Percentiles rank a stretch among this genome's conserved stretches.
Evolutionary conservation across 2,888 invertebrate species (phyloP).

Genomic region (Pollenia angustigena): DNA sequence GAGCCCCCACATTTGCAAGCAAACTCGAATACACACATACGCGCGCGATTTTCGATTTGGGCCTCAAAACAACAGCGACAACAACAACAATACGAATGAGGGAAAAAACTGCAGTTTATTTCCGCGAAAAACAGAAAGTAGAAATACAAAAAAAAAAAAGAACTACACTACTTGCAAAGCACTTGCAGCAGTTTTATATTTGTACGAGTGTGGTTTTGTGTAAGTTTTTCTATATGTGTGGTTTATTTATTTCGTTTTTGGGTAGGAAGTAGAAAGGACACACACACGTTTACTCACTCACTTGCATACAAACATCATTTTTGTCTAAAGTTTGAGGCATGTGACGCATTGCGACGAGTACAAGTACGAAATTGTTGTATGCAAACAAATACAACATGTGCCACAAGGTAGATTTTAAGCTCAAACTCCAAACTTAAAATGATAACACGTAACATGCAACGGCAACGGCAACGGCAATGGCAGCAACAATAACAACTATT

Average conservation of each 20-base stretch:
- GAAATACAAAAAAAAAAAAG: slow-evolving; percentile 15
- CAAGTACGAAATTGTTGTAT: slow-evolving; percentile 51
- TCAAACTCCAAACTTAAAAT: slow-evolving; percentile 59
- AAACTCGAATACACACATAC: slow-evolving; percentile 44
- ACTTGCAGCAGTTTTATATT: slow-evolving; percentile 68
- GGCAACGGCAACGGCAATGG: not conserved
- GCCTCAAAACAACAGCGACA: slow-evolving; percentile 63
- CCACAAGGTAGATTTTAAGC: slow-evolving; percentile 64
- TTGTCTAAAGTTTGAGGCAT: slow-evolving; percentile 69
- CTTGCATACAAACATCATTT: slow-evolving; percentile 29
- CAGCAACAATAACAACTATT: slow-evolving; percentile 15
- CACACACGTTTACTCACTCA: not conserved
- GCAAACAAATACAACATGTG: slow-evolving; percentile 64
- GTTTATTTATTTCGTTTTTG: slow-evolving; percentile 58
- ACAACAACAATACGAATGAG: slow-evolving; percentile 52
- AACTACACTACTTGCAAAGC: slow-evolving; percentile 60
- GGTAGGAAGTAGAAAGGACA: slow-evolving; percentile 48
- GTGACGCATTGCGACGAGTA: slow-evolving; percentile 74
- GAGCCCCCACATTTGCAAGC: not conserved
- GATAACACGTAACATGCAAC: slow-evolving; percentile 56
- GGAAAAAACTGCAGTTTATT: slow-evolving; percentile 69
- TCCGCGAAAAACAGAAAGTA: slow-evolving; percentile 67
- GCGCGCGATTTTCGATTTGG: slow-evolving; percentile 64
- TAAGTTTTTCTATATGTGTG: slow-evolving; percentile 31
- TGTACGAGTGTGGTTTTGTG: slow-evolving; percentile 15